Conservation (phyloP, 1,140 invertebrate genomes). For the Halotydeus destructor region DNA sequence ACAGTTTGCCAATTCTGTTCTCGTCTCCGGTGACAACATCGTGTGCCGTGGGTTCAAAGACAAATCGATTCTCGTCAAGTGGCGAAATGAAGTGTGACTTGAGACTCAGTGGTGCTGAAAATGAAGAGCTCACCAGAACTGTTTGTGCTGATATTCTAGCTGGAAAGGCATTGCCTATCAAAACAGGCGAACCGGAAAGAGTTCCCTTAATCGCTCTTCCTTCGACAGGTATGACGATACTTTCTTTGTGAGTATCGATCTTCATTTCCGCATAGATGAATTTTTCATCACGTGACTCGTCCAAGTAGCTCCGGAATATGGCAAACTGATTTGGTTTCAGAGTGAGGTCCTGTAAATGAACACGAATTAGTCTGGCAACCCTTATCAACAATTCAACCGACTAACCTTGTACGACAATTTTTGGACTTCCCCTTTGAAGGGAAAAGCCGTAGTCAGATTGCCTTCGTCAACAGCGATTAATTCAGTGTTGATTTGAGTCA, state of each 20-base stretch:
- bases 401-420: too few relatives aligned
- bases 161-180: conserved; percentile 6
- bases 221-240: conserved; percentile 34
- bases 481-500: conserved; percentile 39
- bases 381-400: conserved; percentile 2
- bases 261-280: conserved; percentile 43
- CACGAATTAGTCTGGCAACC: not conserved
- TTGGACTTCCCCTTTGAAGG: too few relatives aligned
- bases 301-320: conserved; percentile 46
- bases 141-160: conserved; percentile 1
- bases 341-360: conserved; percentile 26
- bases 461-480: conserved; percentile 45
- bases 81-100: conserved; percentile 8
- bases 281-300: conserved; percentile 43
- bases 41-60: not conserved
- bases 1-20: conserved; percentile 30
- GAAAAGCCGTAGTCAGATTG: conserved; percentile 31
- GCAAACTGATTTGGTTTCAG: conserved; percentile 44
- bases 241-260: conserved; percentile 49
- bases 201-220: conserved; percentile 15
- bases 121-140: conserved; percentile 2
- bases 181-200: conserved; percentile 4
- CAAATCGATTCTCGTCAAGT: conserved; percentile 7
- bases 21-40: conserved; percentile 2
- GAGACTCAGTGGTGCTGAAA: not conserved